Conservation (phyloP, 2,888 invertebrate genomes). For the Argyresthia goedartella region DNA sequence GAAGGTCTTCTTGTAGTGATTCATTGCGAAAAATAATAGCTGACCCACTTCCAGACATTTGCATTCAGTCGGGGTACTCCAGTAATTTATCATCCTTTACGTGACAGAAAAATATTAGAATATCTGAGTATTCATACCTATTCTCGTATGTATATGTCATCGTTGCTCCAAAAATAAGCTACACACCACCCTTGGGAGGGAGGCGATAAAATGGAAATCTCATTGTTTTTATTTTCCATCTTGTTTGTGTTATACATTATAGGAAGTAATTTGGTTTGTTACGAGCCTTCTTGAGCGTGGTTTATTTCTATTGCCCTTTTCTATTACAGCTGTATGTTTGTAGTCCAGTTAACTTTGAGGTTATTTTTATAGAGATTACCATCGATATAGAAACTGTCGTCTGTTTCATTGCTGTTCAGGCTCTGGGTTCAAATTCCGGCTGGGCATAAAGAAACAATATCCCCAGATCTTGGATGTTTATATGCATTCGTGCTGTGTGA, state of each 20-base stretch:
- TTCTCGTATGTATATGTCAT: not conserved
- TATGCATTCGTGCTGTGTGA: too few species aligned
- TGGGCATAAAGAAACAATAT: too few species aligned
- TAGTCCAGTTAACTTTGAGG: too few species aligned
- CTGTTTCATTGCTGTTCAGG: too few species aligned
- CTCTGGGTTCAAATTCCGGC: too few species aligned
- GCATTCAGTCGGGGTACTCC: conserved; percentile 47
- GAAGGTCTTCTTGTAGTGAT: conserved; percentile 37
- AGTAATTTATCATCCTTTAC: conserved; percentile 60
- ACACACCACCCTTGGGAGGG: not conserved
- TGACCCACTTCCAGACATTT: conserved; percentile 65
- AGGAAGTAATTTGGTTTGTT: not conserved
- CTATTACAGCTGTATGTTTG: too few species aligned
- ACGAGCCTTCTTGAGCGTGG: not conserved
- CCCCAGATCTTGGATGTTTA: too few species aligned
- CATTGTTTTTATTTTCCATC: not conserved
- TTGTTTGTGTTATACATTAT: not conserved
- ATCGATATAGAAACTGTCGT: too few species aligned
- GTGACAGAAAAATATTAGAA: conserved; percentile 23
- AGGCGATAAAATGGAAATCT: conserved; percentile 1
- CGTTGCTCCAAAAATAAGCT: not conserved
- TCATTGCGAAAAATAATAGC: conserved; percentile 53
- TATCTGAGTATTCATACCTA: not conserved
- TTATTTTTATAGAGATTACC: too few species aligned
- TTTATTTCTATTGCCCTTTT: too few species aligned